Base-by-base conservation (phyloP, 2,113 vertebrate species). In the Poeciliopsis turrubarensis region DNA sequence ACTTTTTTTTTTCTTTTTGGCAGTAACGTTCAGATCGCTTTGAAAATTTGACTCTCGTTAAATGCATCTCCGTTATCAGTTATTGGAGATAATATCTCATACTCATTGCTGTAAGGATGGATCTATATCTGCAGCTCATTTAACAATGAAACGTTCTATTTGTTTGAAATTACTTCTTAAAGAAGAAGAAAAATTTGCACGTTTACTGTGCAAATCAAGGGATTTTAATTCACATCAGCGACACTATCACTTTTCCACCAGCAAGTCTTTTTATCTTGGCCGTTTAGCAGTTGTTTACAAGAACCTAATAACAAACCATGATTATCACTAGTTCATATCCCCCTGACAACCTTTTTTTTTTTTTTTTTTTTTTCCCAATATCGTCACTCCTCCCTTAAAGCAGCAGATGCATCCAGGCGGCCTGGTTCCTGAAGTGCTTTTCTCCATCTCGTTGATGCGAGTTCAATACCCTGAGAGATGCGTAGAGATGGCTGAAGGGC, bases 381-480 rank as follows among this genome's bases (percentile, higher is more conserved):
- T 51, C 57, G 32, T 72, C 68, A 66, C 15, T 47, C 69, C 73
- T 69, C 63, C 51, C 70, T 64, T 83, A 86, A 70, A 66, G n/a
- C 70, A 89, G 77, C 87, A 91, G 90, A 92, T 87, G 86, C 88
- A 89, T 66, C 62, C 75, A 81, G 84, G 78, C 89, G 74, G 51
- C 70, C 65, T 86, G 86, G 85, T 78, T 82, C 71, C 79, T 91
- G 80, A 86, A 91, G 91, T 90, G 88, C 83, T 84, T 90, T 87
- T 86, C 80, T 81, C 87, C 86, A 89, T 87, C 86, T 88, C 86
- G 86, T 81, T 81, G 77, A 84, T 83, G 87, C 82, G 83, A 79
- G 86, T 92, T 94, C 91, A 93, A 92, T 91, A 87, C 89, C 70
- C 85, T 82, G 83, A 91, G 86, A 90, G 91, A 92, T 85, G 84